Percentiles rank a stretch among this genome's conserved stretches.
phyloP scores from a whole-genome alignment of 2,888 invertebrate species.

The Phasia obesa region DNA sequence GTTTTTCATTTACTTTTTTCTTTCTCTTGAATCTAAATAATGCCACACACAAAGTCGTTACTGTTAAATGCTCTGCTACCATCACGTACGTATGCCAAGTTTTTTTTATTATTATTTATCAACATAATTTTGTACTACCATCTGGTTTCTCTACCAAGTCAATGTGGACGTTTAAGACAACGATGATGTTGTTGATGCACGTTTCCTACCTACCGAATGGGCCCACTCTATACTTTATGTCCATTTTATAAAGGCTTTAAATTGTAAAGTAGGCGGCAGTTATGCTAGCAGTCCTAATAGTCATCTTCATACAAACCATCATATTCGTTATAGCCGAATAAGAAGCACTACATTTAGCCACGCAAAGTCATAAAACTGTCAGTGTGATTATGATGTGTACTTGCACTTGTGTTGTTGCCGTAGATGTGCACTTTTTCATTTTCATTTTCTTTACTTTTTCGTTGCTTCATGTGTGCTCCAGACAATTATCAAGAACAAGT shows the following conservation, averaged over 20 bases:
- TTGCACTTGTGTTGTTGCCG: slow-evolving; percentile 14
- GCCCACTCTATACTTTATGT: slow-evolving; percentile 41
- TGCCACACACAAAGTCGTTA: slow-evolving; percentile 71
- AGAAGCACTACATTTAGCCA: slow-evolving; percentile 69
- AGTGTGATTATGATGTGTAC: slow-evolving; percentile 71
- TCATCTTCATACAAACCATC: slow-evolving; percentile 42
- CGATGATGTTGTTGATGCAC: slow-evolving; percentile 49
- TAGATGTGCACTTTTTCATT: slow-evolving; percentile 5
- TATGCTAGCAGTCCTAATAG: slow-evolving; percentile 51
- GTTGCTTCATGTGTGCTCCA: slow-evolving; percentile 26
- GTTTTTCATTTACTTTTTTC: slow-evolving; percentile 29
- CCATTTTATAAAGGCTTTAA: slow-evolving; percentile 63
- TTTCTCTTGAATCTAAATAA: slow-evolving; percentile 43
- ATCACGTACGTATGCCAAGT: slow-evolving; percentile 66
- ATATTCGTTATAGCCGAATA: slow-evolving; percentile 44
- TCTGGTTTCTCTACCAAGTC: slow-evolving; percentile 55
- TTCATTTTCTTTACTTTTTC: background rate
- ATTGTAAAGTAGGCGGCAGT: slow-evolving; percentile 70
- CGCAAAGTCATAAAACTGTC: slow-evolving; percentile 71
- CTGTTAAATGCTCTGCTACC: slow-evolving; percentile 67
- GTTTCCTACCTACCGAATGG: slow-evolving; percentile 46
- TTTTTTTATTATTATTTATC: slow-evolving; percentile 37
- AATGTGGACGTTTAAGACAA: slow-evolving; percentile 23
- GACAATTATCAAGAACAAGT: slow-evolving; percentile 63
- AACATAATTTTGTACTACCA: slow-evolving; percentile 59